These are phyloP conservation scores for Phoxinus dragarum DNA, from an alignment of 2,797 vertebrate species.

Conservation along the genomic window DNA sequence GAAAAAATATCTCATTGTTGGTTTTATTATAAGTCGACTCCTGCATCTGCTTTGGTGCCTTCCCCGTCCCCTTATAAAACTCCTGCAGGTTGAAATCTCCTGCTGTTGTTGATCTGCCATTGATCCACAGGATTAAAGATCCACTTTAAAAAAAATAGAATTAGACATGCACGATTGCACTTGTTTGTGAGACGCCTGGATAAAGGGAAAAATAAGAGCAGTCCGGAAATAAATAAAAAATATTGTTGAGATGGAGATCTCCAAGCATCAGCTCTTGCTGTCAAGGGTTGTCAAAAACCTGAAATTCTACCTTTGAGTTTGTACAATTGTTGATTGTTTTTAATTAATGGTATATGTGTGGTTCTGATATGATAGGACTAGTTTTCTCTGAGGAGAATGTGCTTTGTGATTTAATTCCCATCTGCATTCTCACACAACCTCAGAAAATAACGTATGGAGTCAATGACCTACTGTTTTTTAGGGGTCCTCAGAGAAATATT, in stretches of 20 bases:
- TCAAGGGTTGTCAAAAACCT: neutral
- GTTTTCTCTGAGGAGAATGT: neutral
- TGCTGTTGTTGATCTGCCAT: neutral
- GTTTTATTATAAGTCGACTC: neutral
- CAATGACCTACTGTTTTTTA: neutral
- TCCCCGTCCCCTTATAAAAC: neutral
- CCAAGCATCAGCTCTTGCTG: neutral
- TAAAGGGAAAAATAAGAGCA: neutral
- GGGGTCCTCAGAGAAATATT: neutral
- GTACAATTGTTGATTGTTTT: neutral
- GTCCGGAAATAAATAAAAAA: neutral
- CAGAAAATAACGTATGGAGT: neutral
- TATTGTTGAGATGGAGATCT: neutral
- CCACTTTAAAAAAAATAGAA: neutral
- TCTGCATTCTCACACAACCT: neutral
- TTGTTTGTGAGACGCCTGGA: neutral
- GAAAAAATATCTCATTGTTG: neutral
- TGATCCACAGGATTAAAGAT: constrained; percentile 25
- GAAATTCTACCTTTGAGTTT: neutral
- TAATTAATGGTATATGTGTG: neutral
- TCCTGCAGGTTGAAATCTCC: neutral
- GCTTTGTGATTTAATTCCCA: neutral
- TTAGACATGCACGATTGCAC: neutral
- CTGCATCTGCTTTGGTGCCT: neutral
- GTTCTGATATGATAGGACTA: neutral